A percentile compares a stretch with the other conserved stretches of the same genome.
phyloP scores from a whole-genome alignment of 2,888 invertebrate genomes.

The Helicoverpa assulta region DNA sequence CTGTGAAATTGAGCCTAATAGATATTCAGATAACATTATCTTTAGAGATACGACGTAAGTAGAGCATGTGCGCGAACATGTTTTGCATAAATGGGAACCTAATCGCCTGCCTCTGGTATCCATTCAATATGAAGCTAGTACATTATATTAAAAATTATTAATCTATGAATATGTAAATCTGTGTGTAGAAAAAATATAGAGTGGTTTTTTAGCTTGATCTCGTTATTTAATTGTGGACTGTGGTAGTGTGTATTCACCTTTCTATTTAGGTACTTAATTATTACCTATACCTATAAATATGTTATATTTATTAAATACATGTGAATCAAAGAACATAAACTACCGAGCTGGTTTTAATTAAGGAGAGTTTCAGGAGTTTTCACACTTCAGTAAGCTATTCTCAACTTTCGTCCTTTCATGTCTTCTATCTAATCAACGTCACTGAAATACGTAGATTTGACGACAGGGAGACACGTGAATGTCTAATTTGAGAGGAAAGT shows the following conservation, averaged over 20 bases:
- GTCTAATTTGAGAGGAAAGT: slow-evolving; percentile 46
- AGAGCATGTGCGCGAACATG: slow-evolving; percentile 17
- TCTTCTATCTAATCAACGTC: slow-evolving; percentile 29
- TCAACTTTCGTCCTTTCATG: slow-evolving; percentile 28
- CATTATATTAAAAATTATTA: background rate
- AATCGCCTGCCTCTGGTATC: background rate
- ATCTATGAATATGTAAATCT: background rate
- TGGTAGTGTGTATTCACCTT: too few species aligned
- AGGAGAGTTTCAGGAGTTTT: slow-evolving; percentile 26
- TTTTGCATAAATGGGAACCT: slow-evolving; percentile 9
- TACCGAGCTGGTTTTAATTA: background rate
- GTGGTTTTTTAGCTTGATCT: background rate
- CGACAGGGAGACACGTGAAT: slow-evolving; percentile 45
- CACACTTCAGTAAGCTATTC: slow-evolving; percentile 33
- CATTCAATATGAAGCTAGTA: background rate
- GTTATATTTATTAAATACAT: too few species aligned
- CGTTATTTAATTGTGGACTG: too few species aligned
- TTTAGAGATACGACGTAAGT: slow-evolving; percentile 20
- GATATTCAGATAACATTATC: slow-evolving; percentile 40
- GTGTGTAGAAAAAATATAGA: background rate
- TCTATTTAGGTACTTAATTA: too few species aligned
- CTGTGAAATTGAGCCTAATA: slow-evolving; percentile 54
- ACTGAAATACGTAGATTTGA: slow-evolving; percentile 42
- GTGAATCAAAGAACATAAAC: slow-evolving; percentile 21
- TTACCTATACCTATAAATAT: too few species aligned